Percentiles rank a stretch among this genome's conserved stretches.
phyloP scores from a whole-genome alignment of 1,140 invertebrate genomes.

The Drosophila murphyi region DNA sequence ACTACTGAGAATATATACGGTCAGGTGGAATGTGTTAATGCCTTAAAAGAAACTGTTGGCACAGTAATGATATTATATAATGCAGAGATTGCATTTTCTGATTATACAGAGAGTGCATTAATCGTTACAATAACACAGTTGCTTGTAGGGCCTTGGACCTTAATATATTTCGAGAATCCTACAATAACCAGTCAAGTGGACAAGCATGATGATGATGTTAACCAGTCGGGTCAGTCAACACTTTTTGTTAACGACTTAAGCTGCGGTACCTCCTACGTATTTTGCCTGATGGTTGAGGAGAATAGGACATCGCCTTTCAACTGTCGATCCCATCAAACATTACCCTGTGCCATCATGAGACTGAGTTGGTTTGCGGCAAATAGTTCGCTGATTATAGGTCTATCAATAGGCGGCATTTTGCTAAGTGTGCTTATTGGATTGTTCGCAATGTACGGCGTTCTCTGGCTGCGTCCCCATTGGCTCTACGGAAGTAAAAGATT shows the following conservation, averaged over 20 bases:
- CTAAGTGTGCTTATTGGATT: slow-evolving; percentile 42
- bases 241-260: slow-evolving; percentile 8
- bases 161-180: slow-evolving; percentile 39
- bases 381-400: slow-evolving; percentile 33
- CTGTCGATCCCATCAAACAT: slow-evolving; percentile 49
- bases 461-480: slow-evolving; percentile 51
- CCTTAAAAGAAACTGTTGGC: background rate
- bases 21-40: slow-evolving; percentile 6
- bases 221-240: background rate
- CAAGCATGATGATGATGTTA: background rate
- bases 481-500: slow-evolving; percentile 40
- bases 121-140: slow-evolving; percentile 23
- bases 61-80: slow-evolving; percentile 15
- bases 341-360: slow-evolving; percentile 9
- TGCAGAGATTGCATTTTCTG: slow-evolving; percentile 14
- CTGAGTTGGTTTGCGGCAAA: slow-evolving; percentile 42
- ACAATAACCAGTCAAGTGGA: background rate
- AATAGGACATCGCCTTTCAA: slow-evolving; percentile 24
- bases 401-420: slow-evolving; percentile 38
- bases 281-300: slow-evolving; percentile 38
- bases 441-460: slow-evolving; percentile 33
- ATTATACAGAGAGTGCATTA: background rate
- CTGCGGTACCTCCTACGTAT: slow-evolving; percentile 38
- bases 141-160: background rate
- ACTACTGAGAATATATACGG: background rate